Base-by-base conservation (phyloP, 2,888 invertebrate genomes). In the Trichopria drosophilae region DNA sequence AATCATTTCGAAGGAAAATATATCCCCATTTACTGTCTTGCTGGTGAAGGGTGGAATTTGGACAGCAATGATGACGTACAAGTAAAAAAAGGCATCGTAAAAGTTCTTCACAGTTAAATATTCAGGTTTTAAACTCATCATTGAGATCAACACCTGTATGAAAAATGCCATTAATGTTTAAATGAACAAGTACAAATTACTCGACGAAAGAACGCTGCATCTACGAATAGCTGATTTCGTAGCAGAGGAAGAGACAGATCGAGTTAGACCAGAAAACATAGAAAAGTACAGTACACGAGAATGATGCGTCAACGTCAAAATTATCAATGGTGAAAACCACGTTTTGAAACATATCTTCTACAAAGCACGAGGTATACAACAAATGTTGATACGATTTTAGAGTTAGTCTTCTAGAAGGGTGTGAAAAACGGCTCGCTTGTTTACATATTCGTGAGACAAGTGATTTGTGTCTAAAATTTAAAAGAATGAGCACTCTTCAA, bases 161-260 rank as follows among this genome's bases (percentile, higher is more conserved):
- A 62, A 62, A 67, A 68, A 71, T 68, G 72, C 72, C 75, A 73
- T 72, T 51, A 47, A 50, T 50, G 44, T 53, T 48, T 71, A 71
- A 66, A 65, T 45, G 56, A 69, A 64, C 72, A 73, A 75, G 75
- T 75, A 75, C 75, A 75, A 75, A 75, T 74, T 72, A 71, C 68
- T 67, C 63, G 65, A 61, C 55, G 58, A 60, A 60, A 56, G 42
- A 46, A 44, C 40, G 36, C 42, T 51, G 68, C 61, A 63, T 67
- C 67, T 51, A 69, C 64, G 66, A 59, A 65, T 61, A 70, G 71
- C 70, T 64, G 67, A 68, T 69, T 69, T 67, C 63, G 61, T 70
- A 67, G 67, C 64, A 54, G 55, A 52, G 58, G 47, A 58, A 50
- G 34, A 37, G 37, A 55, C 51, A 32, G 26, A 53, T 57, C 50